Conservation (phyloP, 2,888 invertebrate species). For the Terebella lapidaria region DNA sequence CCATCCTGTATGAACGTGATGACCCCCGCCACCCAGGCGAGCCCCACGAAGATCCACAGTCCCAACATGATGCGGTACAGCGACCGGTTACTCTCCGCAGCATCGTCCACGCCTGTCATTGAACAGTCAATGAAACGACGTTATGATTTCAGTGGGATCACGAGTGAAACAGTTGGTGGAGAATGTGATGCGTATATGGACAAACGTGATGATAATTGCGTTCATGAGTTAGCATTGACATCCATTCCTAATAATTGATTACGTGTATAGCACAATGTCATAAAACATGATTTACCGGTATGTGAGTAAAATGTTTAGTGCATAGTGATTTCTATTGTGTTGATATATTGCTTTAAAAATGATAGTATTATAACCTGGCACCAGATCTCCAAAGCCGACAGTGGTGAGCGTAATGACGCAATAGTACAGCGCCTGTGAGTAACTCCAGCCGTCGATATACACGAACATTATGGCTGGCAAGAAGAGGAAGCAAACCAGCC, state of each 20-base stretch:
- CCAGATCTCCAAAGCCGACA: background rate
- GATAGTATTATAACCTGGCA: background rate
- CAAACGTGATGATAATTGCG: too few relatives aligned
- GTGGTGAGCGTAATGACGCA: background rate
- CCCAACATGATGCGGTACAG: background rate
- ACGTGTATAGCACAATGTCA: too few relatives aligned
- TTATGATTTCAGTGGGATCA: too few relatives aligned
- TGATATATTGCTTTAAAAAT: background rate
- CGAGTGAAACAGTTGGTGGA: too few relatives aligned
- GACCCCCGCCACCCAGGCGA: background rate
- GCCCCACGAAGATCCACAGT: constrained; percentile 1
- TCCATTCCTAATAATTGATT: too few relatives aligned
- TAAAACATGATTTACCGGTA: too few relatives aligned
- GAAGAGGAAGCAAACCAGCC: background rate
- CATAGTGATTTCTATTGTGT: too few relatives aligned
- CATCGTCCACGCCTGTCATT: background rate
- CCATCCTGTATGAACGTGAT: background rate
- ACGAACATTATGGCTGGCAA: background rate
- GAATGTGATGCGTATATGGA: too few relatives aligned
- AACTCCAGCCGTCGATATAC: background rate
- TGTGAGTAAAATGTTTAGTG: too few relatives aligned
- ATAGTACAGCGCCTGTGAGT: background rate
- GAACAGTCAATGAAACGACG: too few relatives aligned
- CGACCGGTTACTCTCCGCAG: background rate
- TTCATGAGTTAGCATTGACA: too few relatives aligned